phyloP scores from a whole-genome alignment of 2,113 vertebrate species.

The Ctenodactylus gundi region DNA sequence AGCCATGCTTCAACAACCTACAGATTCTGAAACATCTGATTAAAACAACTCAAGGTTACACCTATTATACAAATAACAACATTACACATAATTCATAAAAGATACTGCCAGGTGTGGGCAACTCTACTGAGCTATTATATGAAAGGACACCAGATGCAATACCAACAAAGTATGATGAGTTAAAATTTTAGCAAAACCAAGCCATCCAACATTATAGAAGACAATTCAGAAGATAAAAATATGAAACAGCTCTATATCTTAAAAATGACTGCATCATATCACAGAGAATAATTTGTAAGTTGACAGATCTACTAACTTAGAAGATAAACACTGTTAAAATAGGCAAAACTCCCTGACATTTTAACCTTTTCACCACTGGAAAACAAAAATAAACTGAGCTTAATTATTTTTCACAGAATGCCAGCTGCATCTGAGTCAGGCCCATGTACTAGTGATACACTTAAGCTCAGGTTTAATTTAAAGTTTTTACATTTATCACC shows the following conservation, averaged over 20 bases:
- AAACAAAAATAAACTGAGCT: constrained; percentile 23
- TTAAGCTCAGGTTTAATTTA: not conserved
- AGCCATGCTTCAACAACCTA: not conserved
- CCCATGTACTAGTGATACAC: not conserved
- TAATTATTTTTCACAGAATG: constrained; percentile 41
- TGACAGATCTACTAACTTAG: constrained; percentile 11
- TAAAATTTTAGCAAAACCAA: constrained; percentile 22
- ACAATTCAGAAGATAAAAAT: constrained; percentile 36
- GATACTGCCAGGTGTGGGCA: not conserved
- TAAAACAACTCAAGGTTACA: not conserved
- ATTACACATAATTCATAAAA: constrained; percentile 16
- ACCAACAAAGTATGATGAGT: not conserved
- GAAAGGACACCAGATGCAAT: constrained; percentile 16
- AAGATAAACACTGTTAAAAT: constrained; percentile 20
- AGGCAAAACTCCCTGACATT: not conserved
- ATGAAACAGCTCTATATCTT: constrained; percentile 1
- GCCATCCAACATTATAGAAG: constrained; percentile 4
- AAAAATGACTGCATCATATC: not conserved
- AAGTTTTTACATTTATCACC: not conserved
- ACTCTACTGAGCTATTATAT: not conserved
- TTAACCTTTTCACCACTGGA: not conserved
- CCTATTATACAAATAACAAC: constrained; percentile 19
- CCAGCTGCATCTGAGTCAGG: constrained; percentile 31
- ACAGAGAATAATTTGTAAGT: not conserved
- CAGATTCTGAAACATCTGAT: constrained; percentile 14